A percentile compares a stretch with the other conserved stretches of the same genome.
These are phyloP conservation scores for Martes martes DNA, from an alignment of 2,113 vertebrate genomes.

Conservation along the genomic window DNA sequence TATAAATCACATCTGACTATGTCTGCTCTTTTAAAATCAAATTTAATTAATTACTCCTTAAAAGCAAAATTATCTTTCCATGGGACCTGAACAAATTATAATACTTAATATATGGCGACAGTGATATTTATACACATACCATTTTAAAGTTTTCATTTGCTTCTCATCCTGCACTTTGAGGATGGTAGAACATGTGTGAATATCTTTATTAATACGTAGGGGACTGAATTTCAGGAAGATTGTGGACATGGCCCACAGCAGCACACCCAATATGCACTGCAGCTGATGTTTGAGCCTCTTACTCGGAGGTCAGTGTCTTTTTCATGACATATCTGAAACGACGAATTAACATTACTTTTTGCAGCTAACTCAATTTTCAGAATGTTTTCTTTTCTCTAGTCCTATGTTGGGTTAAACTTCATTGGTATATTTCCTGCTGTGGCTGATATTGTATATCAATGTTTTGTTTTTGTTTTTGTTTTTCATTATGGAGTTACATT, in stretches of 20 bases:
- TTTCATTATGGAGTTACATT: neutral
- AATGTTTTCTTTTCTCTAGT: neutral
- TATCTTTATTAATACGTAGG: neutral
- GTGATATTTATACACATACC: neutral
- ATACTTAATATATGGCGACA: neutral
- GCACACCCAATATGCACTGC: rapidly evolving
- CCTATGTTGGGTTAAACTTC: neutral
- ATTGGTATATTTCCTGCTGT: neutral
- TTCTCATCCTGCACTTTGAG: neutral
- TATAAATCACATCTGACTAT: neutral
- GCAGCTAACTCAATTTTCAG: neutral
- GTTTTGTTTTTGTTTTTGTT: neutral
- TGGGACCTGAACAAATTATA: neutral
- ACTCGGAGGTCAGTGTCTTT: neutral
- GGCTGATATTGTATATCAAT: neutral
- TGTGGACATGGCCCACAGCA: neutral
- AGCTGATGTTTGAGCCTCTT: neutral
- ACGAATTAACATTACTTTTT: neutral
- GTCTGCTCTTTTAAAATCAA: neutral
- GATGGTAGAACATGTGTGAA: neutral
- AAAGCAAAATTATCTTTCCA: neutral
- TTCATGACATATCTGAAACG: neutral
- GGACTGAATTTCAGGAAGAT: neutral
- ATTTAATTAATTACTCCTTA: neutral
- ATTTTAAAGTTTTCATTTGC: neutral